phyloP scores from a whole-genome alignment of 2,888 invertebrate species.

The Spisula subtruncata region DNA sequence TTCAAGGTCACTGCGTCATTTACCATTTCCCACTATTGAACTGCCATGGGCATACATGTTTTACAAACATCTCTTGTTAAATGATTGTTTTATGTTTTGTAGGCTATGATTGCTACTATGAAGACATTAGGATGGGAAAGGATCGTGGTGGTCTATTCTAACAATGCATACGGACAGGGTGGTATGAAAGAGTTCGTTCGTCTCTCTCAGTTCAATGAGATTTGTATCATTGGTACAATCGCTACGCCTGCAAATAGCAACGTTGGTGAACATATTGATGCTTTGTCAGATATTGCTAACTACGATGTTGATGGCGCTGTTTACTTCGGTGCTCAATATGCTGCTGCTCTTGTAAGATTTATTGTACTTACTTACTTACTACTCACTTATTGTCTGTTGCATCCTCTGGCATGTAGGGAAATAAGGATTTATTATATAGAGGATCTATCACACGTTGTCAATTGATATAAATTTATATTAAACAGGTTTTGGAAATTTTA shows the following conservation, averaged over 20 bases:
- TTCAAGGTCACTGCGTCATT: too few relatives aligned
- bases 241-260: slow-evolving; percentile 55
- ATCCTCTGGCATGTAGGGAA: too few relatives aligned
- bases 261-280: slow-evolving; percentile 26
- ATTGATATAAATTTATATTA: too few relatives aligned
- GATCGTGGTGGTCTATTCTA: slow-evolving; percentile 85
- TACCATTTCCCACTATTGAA: too few relatives aligned
- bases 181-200: slow-evolving; percentile 74
- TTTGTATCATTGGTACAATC: slow-evolving; percentile 78
- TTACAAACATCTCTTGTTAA: too few relatives aligned
- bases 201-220: slow-evolving; percentile 67
- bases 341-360: slow-evolving; percentile 24
- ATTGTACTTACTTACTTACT: too few relatives aligned
- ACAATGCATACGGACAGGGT: slow-evolving; percentile 77
- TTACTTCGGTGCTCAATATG: slow-evolving; percentile 65
- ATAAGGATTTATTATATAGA: too few relatives aligned
- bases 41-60: too few relatives aligned
- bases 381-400: too few relatives aligned
- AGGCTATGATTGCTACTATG: slow-evolving; percentile 85
- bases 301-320: slow-evolving; percentile 74
- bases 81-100: slow-evolving; percentile 49
- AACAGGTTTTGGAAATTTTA: too few relatives aligned
- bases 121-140: slow-evolving; percentile 87
- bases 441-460: too few relatives aligned
- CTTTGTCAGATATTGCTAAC: slow-evolving; percentile 62